phyloP scores from a whole-genome alignment of 2,113 vertebrate genomes.

The Abramis brama region DNA sequence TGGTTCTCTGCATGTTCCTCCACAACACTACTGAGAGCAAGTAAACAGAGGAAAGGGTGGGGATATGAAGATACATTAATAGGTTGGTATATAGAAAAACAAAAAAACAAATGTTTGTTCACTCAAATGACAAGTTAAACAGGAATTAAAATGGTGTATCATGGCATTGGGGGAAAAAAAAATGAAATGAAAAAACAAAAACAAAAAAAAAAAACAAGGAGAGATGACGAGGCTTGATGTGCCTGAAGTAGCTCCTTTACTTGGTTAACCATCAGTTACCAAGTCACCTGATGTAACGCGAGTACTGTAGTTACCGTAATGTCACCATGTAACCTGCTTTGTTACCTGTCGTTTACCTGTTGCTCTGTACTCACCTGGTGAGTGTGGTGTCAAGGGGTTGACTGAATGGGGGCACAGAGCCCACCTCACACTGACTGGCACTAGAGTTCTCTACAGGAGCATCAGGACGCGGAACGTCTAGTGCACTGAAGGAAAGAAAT shows the following conservation, averaged over 20 bases:
- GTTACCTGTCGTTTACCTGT: slow-evolving; percentile 60
- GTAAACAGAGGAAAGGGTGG: not conserved
- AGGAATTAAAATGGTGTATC: not conserved
- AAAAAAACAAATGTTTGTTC: not conserved
- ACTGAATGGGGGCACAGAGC: slow-evolving; percentile 80
- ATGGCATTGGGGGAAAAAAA: not conserved
- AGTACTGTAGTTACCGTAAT: slow-evolving; percentile 50
- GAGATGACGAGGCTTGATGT: slow-evolving; percentile 47
- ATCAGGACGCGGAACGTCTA: slow-evolving; percentile 87
- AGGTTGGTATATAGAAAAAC: not conserved
- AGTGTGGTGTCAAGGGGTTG: slow-evolving; percentile 81
- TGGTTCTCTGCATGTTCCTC: slow-evolving; percentile 64
- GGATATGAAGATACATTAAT: not conserved
- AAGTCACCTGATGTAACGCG: slow-evolving; percentile 33
- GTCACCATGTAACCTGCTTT: slow-evolving; percentile 41
- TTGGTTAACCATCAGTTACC: slow-evolving; percentile 26
- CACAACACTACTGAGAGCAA: slow-evolving; percentile 58
- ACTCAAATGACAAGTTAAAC: not conserved
- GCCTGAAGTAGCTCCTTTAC: slow-evolving; percentile 4
- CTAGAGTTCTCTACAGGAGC: slow-evolving; percentile 82
- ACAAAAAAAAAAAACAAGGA: slow-evolving; percentile 64
- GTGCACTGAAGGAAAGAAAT: slow-evolving; percentile 88
- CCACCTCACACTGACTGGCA: slow-evolving; percentile 86
- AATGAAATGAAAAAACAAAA: slow-evolving; percentile 31
- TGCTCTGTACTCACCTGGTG: slow-evolving; percentile 82